Base-by-base conservation (phyloP, 2,113 vertebrate genomes). In the Empidonax traillii region DNA sequence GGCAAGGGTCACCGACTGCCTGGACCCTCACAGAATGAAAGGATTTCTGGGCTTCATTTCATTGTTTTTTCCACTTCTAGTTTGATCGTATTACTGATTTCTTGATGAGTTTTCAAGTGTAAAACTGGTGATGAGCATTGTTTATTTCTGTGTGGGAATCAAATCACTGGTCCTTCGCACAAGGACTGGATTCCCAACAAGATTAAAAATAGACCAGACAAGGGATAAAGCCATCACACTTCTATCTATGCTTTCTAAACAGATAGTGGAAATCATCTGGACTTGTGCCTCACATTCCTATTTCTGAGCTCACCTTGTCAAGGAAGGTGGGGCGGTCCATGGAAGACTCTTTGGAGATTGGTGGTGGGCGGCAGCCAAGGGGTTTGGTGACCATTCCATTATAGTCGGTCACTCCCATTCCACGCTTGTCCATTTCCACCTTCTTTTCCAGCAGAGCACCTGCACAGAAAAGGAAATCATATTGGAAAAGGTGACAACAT, bases 361-460 rank as follows among this genome's bases (percentile, higher is more conserved):
- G 98, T 96, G 98, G 98, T 97, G 99, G 98, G 96, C 99, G 99
- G 98, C 99, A 99, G 97, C 99, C 96, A 93, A 99, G 97, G 96
- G 99, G 98, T 96, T 99, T 99, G 98, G 99, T 98, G 98, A 99
- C 98, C 98, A 99, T 98, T 93, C 99, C 98, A 95, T 98, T 99
- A 93, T 99, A 99, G 97, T 99, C 99, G 31, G 98, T 98, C 97
- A 99, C 99, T 97, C 99, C 98, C 98, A 99, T 98, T 96, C 99
- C 99, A 97, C 99, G 98, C 98, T 99, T 99, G 98, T 99, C 99
- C 98, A 99, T 98, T 97, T 99, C 99, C 79, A 98, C 99, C 98
- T 99, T 99, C 98, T 99, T 99, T 99, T 99, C 99, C 98, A 99
- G 98, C 97, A 99, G 98, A 97, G 99, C 99, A 71, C 99, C 99